Conservation (phyloP, 2,113 vertebrate genomes). For the Edolisoma coerulescens region DNA sequence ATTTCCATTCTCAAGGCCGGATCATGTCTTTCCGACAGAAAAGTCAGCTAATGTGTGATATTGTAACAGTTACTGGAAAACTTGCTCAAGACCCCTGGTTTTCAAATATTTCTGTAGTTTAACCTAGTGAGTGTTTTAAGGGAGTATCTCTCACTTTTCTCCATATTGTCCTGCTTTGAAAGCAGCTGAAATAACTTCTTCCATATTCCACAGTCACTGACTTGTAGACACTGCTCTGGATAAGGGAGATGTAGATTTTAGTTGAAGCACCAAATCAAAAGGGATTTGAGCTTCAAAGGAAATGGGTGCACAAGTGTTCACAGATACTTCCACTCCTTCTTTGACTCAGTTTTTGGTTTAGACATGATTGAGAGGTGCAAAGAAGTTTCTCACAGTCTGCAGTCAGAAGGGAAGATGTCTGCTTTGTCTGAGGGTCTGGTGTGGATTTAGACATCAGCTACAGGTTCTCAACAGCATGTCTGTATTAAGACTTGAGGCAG, state of each 20-base stretch:
- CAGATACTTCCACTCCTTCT: too few relatives aligned
- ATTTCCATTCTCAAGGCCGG: background rate
- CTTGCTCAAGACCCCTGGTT: background rate
- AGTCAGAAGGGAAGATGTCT: background rate
- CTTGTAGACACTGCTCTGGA: background rate
- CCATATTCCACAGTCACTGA: background rate
- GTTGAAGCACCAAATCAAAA: background rate
- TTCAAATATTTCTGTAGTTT: background rate
- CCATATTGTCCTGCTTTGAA: background rate
- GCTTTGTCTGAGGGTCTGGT: background rate
- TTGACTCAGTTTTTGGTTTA: background rate
- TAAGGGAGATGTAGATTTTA: background rate
- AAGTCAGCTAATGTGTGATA: background rate
- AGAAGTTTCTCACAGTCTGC: background rate
- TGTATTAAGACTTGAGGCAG: background rate
- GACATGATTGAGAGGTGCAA: background rate
- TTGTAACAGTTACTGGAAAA: background rate
- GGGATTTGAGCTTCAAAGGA: background rate
- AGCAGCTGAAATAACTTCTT: background rate
- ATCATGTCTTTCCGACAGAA: background rate
- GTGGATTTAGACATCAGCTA: background rate
- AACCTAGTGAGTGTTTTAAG: background rate
- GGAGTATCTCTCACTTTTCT: background rate
- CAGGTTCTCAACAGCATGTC: background rate
- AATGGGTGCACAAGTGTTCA: background rate